phyloP scores from a whole-genome alignment of 2,888 invertebrate genomes.

The Drosophila macrospina region DNA sequence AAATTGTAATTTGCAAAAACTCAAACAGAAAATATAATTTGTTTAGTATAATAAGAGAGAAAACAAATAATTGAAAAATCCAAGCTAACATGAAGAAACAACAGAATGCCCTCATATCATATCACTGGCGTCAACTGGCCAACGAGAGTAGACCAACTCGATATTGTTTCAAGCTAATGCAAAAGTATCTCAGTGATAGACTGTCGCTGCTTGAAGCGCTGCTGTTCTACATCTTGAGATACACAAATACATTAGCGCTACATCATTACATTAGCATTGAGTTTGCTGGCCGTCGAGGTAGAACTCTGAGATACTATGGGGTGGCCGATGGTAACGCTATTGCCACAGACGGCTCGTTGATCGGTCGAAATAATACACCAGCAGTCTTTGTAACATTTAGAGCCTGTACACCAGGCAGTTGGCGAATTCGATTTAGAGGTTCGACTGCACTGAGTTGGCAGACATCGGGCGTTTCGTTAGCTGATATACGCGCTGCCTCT shows the following conservation, averaged over 20 bases:
- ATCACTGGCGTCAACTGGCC: slow-evolving; percentile 4
- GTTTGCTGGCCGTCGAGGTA: too few species aligned
- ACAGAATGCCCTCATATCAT: not conserved
- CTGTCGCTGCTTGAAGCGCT: not conserved
- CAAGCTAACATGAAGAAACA: not conserved
- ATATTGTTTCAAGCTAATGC: not conserved
- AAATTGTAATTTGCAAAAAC: too few species aligned
- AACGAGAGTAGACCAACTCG: not conserved
- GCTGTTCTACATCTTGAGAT: not conserved
- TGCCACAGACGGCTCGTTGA: not conserved
- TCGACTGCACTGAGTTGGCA: not conserved
- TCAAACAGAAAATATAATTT: too few species aligned
- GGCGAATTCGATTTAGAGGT: not conserved
- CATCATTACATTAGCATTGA: slow-evolving; percentile 2
- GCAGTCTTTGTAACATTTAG: not conserved
- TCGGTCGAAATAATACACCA: slow-evolving; percentile 1
- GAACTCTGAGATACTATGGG: slow-evolving; percentile 6
- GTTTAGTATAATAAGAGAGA: too few species aligned
- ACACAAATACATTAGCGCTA: not conserved
- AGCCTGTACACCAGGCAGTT: slow-evolving; percentile 5
- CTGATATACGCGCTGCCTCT: not conserved
- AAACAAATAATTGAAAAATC: too few species aligned
- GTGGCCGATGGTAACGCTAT: slow-evolving; percentile 7
- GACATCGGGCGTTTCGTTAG: not conserved
- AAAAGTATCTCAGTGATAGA: not conserved